Base-by-base conservation (phyloP, 2,888 invertebrate genomes). In the Dasypolia templi region DNA sequence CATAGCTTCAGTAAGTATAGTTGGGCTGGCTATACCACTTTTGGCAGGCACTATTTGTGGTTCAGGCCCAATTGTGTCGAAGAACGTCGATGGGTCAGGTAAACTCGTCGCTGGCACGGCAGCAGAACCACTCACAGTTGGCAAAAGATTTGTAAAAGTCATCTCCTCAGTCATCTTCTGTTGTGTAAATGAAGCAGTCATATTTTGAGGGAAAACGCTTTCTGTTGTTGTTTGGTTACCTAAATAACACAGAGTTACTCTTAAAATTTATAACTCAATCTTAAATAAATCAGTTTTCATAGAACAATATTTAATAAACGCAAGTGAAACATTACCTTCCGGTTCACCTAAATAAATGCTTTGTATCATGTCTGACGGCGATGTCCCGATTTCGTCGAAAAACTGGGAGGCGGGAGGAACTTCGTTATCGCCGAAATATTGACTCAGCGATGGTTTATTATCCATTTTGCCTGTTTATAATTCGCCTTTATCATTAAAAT, bases 391-490 rank as follows among this genome's bases (percentile, higher is more conserved):
- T 89, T 96, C 96, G 73, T 96, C 96, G 63, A 96, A 96, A 87
- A 96, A 96, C 85, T 96, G 96, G 56, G 95, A 94, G 26, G 95
- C 94, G 67, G 95, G 94, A 65, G 95, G 95, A 9, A 93, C 89
- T 84, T 94, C 94, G 59, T 92, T 90, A 79, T 93, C 94, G 56
- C 95, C 96, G 89, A 97, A 97, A 92, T 97, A 97, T 90, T 97
- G 96, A 90, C 96, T 97, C 82, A 97, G 92, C 72, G 95, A 95
- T 74, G 97, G 97, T 87, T 96, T 95, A 87, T 94, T 95, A 90
- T 96, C 96, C 96, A 96, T 96, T 88, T 89, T 77, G 90, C 64
- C 14, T 82, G 77, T 83, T 83, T 87, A 75, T 77, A 75, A 22
- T 76, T 74, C 56, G 26, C 42, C 59, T 68, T 65, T 79, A 83